Percentiles rank a stretch among this genome's conserved stretches.
Evolutionary conservation across 2,888 invertebrate species (phyloP).

Genomic region (Folsomia candida): DNA sequence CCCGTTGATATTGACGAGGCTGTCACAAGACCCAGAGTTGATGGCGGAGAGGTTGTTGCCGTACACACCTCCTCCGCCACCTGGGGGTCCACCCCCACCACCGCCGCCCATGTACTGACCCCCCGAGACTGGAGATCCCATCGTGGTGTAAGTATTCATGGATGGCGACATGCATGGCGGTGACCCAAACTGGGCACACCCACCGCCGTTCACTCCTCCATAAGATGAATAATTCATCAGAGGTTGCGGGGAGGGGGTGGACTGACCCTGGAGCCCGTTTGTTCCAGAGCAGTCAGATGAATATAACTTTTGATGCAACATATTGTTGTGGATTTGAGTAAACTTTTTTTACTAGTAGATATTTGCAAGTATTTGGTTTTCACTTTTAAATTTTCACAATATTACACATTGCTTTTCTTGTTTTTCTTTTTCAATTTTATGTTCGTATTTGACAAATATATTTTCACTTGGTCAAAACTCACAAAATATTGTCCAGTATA

Average conservation of each 20-base stretch:
- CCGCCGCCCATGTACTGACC: slow-evolving; percentile 44
- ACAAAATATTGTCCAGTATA: neutral
- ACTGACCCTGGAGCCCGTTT: slow-evolving; percentile 35
- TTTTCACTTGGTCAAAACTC: neutral
- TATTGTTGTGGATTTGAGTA: too few species aligned
- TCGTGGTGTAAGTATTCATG: slow-evolving; percentile 44
- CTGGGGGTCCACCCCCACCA: slow-evolving; percentile 26
- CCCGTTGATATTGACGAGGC: slow-evolving; percentile 44
- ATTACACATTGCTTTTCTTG: neutral
- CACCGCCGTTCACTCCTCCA: slow-evolving; percentile 26
- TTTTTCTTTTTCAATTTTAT: neutral
- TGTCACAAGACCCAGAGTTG: slow-evolving; percentile 50
- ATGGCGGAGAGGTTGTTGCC: slow-evolving; percentile 34
- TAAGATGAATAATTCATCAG: slow-evolving; percentile 37
- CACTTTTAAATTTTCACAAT: slow-evolving; percentile 4
- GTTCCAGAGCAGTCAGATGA: slow-evolving; percentile 37
- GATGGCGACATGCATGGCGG: slow-evolving; percentile 49
- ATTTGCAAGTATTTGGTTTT: slow-evolving; percentile 7
- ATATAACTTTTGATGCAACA: slow-evolving; percentile 40
- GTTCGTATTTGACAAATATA: neutral
- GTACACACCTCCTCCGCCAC: slow-evolving; percentile 28
- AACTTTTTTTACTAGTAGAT: slow-evolving; percentile 1
- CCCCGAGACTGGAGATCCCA: slow-evolving; percentile 40
- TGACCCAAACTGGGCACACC: slow-evolving; percentile 44
- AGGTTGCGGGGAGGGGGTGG: slow-evolving; percentile 44